phyloP scores from a whole-genome alignment of 2,797 vertebrate species.

The Sylvilagus floridanus region DNA sequence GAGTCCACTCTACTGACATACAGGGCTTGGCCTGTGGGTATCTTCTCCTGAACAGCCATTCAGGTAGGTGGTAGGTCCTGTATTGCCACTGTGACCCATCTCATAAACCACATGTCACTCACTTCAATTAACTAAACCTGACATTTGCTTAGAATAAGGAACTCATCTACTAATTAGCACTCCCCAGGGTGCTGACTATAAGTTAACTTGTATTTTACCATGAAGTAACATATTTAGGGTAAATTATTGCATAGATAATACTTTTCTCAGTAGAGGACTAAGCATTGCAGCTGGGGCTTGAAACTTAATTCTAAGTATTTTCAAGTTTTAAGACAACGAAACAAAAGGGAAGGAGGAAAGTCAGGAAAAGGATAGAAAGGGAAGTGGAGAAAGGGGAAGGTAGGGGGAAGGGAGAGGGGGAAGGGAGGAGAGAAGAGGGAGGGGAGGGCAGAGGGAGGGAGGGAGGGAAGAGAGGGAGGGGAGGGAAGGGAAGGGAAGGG shows the following conservation, averaged over 20 bases:
- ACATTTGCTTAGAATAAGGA: constrained; percentile 47
- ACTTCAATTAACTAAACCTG: constrained; percentile 41
- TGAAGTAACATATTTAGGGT: neutral
- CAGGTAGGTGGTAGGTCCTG: neutral
- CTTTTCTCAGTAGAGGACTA: neutral
- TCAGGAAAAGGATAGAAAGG: too few species aligned
- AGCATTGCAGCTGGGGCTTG: neutral
- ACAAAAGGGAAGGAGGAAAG: neutral
- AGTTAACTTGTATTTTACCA: neutral
- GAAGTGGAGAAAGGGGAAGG: too few species aligned
- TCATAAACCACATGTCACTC: constrained; percentile 35
- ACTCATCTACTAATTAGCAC: constrained; percentile 29
- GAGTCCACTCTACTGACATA: neutral
- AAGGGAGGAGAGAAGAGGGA: neutral
- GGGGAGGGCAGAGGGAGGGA: neutral
- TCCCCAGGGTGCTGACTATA: neutral
- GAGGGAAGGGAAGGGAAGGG: neutral
- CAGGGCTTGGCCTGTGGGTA: neutral
- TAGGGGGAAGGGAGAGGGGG: neutral
- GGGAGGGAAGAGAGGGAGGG: too few species aligned
- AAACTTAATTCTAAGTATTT: neutral
- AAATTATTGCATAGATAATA: constrained; percentile 25
- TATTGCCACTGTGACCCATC: neutral
- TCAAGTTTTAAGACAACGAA: constrained; percentile 8
- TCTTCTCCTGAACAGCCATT: neutral